Evolutionary conservation across 2,888 invertebrate genomes (phyloP), one percentile per base, ranked within the genome.

Genomic region (Spodoptera picta): DNA sequence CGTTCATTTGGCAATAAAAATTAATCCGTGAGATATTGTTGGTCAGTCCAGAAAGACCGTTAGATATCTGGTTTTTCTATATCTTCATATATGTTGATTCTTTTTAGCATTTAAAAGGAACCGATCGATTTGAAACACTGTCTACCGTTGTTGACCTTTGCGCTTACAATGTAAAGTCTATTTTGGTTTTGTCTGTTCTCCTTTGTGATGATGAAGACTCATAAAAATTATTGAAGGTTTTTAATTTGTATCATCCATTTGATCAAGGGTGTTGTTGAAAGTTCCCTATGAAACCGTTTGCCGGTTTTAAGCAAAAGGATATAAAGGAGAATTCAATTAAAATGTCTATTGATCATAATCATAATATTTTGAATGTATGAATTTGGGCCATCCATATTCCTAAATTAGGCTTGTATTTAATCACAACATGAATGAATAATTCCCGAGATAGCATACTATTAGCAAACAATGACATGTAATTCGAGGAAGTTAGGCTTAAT

Each of bases 91-190:
- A 62, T 53, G 49, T 24, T 47, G 67, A 36, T 46, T 50, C 31
- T 19, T 3, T 48, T 41, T 52, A 66, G 23, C 44, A 57, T 41
- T 41, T 64, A 52, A 41, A 47, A 54, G 14, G 46, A 63, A 64
- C 56, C 7, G 47, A 79, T 70, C 55, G 58, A 77, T 73, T 69
- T 31, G 52, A 42, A 53, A 54, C 49, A 41, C 24, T 43, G 23
- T 47, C 63, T 59, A 54, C 70, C 63, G 67, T 65, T 64, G 57
- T 41, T 71, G 44, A 77, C 78, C 65, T 80, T 80, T 77, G 71
- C 44, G 62, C 67, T 62, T 11, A 56, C 46, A 36, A 14, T 51
- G 31, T 53, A 67, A 62, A 60, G 50, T 60, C 41, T 60, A 66
- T 72, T 72, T 72, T 58, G 19, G 54, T 47, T 9, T 31, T 11